phyloP scores from a whole-genome alignment of 2,113 vertebrate genomes.

The Gorsachius goisagi region DNA sequence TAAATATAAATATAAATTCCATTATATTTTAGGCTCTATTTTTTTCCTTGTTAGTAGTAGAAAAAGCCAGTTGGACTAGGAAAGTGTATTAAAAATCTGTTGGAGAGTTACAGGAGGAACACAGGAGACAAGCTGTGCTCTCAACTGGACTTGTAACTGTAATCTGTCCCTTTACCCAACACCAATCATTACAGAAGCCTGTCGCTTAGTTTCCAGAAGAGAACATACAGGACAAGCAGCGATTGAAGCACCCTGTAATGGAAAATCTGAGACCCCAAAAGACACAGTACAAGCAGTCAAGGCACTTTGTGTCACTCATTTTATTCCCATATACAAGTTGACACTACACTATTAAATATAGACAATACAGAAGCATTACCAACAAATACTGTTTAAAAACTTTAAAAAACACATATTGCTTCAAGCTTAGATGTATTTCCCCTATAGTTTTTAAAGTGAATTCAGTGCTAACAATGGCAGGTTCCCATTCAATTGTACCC shows the following conservation, averaged over 20 bases:
- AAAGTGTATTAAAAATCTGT: neutral
- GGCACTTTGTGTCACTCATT: conserved; percentile 13
- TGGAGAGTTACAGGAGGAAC: neutral
- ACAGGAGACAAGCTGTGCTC: neutral
- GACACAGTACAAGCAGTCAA: neutral
- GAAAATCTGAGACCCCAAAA: neutral
- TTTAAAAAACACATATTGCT: conserved; percentile 61
- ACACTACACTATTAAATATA: conserved; percentile 44
- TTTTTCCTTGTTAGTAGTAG: neutral
- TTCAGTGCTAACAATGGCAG: conserved; percentile 47
- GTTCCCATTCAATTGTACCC: neutral
- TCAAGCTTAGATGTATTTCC: conserved; percentile 42
- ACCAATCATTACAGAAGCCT: neutral
- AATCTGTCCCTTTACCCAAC: neutral
- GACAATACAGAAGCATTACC: conserved; percentile 64
- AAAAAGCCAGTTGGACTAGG: neutral
- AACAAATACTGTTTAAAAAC: conserved; percentile 58
- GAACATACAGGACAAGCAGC: neutral
- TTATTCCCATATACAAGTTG: conserved; percentile 65
- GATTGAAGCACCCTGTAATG: neutral
- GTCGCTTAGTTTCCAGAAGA: neutral
- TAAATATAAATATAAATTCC: too few species aligned
- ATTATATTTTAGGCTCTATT: neutral
- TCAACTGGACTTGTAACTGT: neutral
- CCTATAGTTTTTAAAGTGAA: conserved; percentile 61